Conservation (phyloP, 2,113 vertebrate species). For the Pangasianodon hypophthalmus region DNA sequence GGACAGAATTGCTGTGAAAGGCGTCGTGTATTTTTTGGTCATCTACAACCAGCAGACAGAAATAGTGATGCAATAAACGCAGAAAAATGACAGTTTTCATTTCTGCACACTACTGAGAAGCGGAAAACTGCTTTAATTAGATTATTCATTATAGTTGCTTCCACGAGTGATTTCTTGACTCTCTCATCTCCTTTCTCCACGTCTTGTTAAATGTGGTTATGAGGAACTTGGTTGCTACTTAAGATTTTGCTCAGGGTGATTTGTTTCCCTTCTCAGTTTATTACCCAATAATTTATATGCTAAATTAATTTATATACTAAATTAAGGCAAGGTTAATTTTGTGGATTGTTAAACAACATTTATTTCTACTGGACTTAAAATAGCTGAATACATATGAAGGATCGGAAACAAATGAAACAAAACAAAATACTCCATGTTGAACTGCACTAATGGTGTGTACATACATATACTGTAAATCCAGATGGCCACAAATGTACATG, state of each 20-base stretch:
- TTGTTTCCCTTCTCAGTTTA: background rate
- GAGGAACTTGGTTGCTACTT: background rate
- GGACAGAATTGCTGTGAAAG: constrained; percentile 20
- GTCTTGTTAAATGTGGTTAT: constrained; percentile 7
- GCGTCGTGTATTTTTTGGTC: constrained; percentile 26
- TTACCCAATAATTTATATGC: background rate
- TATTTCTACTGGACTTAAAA: background rate
- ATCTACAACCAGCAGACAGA: constrained; percentile 1
- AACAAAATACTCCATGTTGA: background rate
- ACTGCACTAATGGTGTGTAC: background rate
- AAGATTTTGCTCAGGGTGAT: background rate
- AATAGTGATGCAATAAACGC: constrained; percentile 37
- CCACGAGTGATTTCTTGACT: background rate
- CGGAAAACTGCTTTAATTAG: constrained; percentile 41
- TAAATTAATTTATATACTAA: background rate
- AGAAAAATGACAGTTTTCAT: constrained; percentile 50
- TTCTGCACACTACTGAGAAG: constrained; percentile 38
- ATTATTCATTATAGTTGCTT: constrained; percentile 54
- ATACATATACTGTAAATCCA: background rate
- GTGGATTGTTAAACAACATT: background rate
- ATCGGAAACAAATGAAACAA: background rate
- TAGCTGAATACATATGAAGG: background rate
- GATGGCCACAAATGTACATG: background rate
- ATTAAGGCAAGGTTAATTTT: background rate
- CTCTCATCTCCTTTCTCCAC: background rate